Percentiles rank a stretch among this genome's conserved stretches.
These are phyloP conservation scores for Perccottus glenii DNA, from an alignment of 2,113 vertebrate species.

Conservation along the genomic window DNA sequence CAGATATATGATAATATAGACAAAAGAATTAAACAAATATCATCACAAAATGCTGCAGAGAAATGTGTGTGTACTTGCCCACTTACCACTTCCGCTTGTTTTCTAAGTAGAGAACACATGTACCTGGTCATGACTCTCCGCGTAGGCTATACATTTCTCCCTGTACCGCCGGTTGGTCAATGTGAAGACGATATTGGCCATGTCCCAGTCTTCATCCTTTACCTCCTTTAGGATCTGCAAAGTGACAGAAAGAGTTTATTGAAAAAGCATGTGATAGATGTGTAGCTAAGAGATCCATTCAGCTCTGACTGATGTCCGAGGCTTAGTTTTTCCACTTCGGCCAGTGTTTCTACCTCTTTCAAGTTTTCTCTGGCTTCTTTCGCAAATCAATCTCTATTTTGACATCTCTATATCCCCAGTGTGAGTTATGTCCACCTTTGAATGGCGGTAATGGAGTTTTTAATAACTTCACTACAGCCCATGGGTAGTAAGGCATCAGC, in stretches of 20 bases:
- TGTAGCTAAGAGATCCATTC: slow-evolving; percentile 51
- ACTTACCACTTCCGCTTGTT: too few species aligned
- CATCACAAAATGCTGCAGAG: too few species aligned
- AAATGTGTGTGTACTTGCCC: too few species aligned
- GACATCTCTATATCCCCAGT: slow-evolving; percentile 74
- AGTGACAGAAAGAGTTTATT: slow-evolving; percentile 65
- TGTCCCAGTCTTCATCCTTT: slow-evolving; percentile 97
- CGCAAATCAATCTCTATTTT: slow-evolving; percentile 74
- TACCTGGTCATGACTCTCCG: slow-evolving; percentile 98
- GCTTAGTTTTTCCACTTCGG: slow-evolving; percentile 43
- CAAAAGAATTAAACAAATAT: too few species aligned
- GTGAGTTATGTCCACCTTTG: slow-evolving; percentile 75
- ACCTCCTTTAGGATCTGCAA: slow-evolving; percentile 92
- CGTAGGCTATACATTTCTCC: slow-evolving; percentile 94
- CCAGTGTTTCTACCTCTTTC: slow-evolving; percentile 45
- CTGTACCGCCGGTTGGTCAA: slow-evolving; percentile 90
- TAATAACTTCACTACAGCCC: slow-evolving; percentile 74
- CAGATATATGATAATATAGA: too few species aligned
- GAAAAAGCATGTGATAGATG: slow-evolving; percentile 65
- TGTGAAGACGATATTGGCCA: slow-evolving; percentile 91
- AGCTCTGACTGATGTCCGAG: slow-evolving; percentile 59
- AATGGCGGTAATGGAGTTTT: slow-evolving; percentile 77
- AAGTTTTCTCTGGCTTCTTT: slow-evolving; percentile 67
- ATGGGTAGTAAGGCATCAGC: slow-evolving; percentile 66
- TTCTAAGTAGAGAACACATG: too few species aligned